Evolutionary conservation across 2,797 vertebrate genomes (phyloP).

Genomic region (Pristis pectinata): DNA sequence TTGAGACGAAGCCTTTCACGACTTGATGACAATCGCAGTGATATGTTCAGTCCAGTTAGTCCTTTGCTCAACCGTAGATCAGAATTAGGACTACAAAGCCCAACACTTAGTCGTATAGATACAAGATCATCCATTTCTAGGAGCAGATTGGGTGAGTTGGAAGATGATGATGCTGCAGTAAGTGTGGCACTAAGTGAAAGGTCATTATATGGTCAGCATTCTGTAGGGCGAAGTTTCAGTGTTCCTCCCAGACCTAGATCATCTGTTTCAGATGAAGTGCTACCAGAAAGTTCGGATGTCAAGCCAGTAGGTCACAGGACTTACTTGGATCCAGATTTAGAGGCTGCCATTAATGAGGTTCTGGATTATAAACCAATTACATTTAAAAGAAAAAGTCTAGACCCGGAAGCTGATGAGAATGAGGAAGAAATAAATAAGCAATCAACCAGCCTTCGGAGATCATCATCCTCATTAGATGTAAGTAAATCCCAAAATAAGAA

Average conservation of each 20-base stretch:
- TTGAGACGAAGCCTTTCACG: constrained; percentile 56
- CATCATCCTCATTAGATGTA: constrained; percentile 73
- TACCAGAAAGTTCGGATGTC: constrained; percentile 48
- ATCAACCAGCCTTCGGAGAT: constrained; percentile 63
- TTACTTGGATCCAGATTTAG: constrained; percentile 86
- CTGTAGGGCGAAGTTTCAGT: constrained; percentile 74
- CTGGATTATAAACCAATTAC: constrained; percentile 78
- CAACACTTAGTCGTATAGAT: constrained; percentile 56
- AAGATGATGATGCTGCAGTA: constrained; percentile 67
- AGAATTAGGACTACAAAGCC: constrained; percentile 56
- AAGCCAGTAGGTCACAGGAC: constrained; percentile 67
- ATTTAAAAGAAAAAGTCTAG: constrained; percentile 71
- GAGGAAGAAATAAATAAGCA: constrained; percentile 44
- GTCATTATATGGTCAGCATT: constrained; percentile 66
- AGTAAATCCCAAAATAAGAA: constrained; percentile 52
- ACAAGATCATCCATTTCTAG: constrained; percentile 67
- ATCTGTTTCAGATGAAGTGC: constrained; percentile 47
- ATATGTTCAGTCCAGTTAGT: constrained; percentile 51
- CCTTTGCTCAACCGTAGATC: constrained; percentile 55
- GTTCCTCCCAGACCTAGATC: constrained; percentile 71
- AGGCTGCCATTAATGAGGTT: constrained; percentile 90
- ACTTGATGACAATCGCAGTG: constrained; percentile 51
- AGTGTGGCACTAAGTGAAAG: constrained; percentile 64
- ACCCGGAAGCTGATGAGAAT: constrained; percentile 66
- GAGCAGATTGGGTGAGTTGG: constrained; percentile 71